Percentiles rank a stretch among this genome's conserved stretches.
Evolutionary conservation across 64 coral and sea anemone species (phyloP).

Genomic region (Dendrophyllia cribrosa): DNA sequence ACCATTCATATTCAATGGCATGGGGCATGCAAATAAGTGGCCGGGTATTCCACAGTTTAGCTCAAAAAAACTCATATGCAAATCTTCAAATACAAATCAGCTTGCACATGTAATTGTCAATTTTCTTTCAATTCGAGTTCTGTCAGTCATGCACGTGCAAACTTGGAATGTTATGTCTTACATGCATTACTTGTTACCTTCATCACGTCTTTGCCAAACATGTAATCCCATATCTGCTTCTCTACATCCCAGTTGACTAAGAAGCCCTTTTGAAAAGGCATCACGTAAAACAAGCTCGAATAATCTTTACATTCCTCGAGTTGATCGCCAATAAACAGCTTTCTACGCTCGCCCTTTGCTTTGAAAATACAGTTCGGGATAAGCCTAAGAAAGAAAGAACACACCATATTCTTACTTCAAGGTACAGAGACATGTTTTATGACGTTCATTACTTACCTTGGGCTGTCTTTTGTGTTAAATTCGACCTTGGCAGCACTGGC

Average conservation of each 20-base stretch:
- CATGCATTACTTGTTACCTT: too few species aligned
- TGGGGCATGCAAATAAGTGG: too few species aligned
- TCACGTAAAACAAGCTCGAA: slow-evolving; percentile 90
- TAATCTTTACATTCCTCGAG: slow-evolving; percentile 97
- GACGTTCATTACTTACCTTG: slow-evolving; percentile 67
- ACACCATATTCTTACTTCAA: not conserved
- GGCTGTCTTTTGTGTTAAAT: slow-evolving; percentile 67
- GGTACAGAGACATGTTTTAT: not conserved
- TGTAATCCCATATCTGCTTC: slow-evolving; percentile 99
- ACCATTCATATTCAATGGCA: too few species aligned
- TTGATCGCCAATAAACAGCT: slow-evolving; percentile 94
- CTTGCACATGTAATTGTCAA: too few species aligned
- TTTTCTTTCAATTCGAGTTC: not conserved
- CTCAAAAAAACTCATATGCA: too few species aligned
- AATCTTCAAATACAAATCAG: too few species aligned
- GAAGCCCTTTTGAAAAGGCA: slow-evolving; percentile 94
- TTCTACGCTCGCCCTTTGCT: slow-evolving; percentile 93
- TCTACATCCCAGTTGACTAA: slow-evolving; percentile 97
- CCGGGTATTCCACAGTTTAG: too few species aligned
- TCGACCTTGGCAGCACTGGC: slow-evolving; percentile 79
- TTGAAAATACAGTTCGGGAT: slow-evolving; percentile 96
- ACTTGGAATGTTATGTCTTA: not conserved
- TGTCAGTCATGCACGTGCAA: not conserved
- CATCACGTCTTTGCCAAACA: slow-evolving; percentile 95
- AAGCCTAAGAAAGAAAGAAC: slow-evolving; percentile 60